Percentiles rank a stretch among this genome's conserved stretches.
Conservation (phyloP, 2,113 vertebrate genomes). For the Vidua chalybeata region DNA sequence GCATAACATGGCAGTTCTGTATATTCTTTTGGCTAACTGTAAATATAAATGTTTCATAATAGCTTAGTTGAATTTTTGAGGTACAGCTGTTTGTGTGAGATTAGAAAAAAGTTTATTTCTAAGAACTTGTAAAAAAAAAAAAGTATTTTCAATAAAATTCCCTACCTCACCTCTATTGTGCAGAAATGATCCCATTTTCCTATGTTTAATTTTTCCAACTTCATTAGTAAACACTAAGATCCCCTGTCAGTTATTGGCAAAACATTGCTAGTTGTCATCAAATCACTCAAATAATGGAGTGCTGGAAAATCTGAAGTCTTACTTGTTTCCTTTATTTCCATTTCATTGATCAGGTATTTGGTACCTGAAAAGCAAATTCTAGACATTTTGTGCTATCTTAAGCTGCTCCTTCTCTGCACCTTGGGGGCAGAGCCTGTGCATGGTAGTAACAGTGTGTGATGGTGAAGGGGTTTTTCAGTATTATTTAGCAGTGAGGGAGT, state of each 20-base stretch:
- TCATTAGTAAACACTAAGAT: neutral
- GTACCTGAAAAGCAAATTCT: neutral
- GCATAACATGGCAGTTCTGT: conserved; percentile 71
- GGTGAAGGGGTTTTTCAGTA: neutral
- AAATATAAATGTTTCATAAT: conserved; percentile 78
- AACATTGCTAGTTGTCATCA: neutral
- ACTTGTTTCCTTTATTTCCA: neutral
- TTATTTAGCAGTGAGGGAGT: neutral
- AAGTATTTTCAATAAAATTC: conserved; percentile 70
- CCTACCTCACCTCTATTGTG: conserved; percentile 59
- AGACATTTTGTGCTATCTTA: neutral
- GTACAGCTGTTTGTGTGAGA: conserved; percentile 72
- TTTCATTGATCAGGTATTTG: neutral
- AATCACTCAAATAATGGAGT: neutral
- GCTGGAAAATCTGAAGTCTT: neutral
- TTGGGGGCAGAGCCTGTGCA: neutral
- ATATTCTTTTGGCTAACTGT: conserved; percentile 74
- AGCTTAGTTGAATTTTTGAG: conserved; percentile 75
- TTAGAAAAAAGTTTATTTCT: conserved; percentile 68
- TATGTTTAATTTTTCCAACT: neutral
- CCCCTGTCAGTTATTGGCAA: neutral
- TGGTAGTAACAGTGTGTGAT: no score
- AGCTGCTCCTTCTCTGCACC: neutral
- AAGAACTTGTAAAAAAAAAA: conserved; percentile 63
- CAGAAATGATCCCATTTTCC: conserved; percentile 57